These are phyloP conservation scores for Dromas ardeola DNA, from an alignment of 2,113 vertebrate genomes.

Conservation along the genomic window DNA sequence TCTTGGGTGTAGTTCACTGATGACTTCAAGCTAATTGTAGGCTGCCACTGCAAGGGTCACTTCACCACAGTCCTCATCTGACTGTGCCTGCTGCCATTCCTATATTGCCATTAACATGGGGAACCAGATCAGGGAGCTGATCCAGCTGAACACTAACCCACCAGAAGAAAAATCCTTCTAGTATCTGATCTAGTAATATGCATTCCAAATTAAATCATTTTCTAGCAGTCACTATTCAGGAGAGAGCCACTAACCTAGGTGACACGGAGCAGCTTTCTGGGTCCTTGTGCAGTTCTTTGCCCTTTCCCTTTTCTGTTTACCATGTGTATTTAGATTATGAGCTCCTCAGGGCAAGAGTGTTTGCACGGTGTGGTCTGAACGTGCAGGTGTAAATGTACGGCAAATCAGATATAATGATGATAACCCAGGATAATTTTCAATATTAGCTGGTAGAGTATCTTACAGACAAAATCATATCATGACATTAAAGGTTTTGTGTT, in stretches of 20 bases:
- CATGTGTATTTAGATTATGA: background rate
- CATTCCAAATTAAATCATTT: background rate
- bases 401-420: background rate
- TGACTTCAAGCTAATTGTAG: background rate
- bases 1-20: background rate
- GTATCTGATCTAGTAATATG: background rate
- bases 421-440: background rate
- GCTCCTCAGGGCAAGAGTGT: background rate
- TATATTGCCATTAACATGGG: background rate
- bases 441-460: background rate
- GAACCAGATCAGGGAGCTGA: background rate
- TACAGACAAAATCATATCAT: background rate
- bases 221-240: background rate
- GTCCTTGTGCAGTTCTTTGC: background rate
- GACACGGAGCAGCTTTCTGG: background rate
- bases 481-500: background rate
- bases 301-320: background rate
- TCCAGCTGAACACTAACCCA: background rate
- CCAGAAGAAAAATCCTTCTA: background rate
- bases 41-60: background rate
- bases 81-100: background rate
- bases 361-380: background rate
- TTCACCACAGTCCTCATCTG: background rate
- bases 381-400: background rate
- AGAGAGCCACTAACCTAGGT: background rate